phyloP scores from a whole-genome alignment of 2,113 vertebrate genomes.

The Eptesicus fuscus region DNA sequence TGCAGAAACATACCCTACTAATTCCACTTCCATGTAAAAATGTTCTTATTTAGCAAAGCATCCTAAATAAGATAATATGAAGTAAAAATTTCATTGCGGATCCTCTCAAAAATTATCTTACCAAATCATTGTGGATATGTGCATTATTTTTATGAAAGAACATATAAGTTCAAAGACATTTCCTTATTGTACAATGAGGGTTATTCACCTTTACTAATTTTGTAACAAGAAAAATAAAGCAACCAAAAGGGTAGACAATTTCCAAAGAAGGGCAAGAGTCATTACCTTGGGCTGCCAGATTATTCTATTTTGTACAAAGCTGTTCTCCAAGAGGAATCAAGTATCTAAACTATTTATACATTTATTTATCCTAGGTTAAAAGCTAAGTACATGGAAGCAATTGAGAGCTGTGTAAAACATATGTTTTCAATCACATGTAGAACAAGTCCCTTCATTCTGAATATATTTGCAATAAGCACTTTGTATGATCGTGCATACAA shows the following conservation, averaged over 20 bases:
- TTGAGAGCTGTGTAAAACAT: slow-evolving; percentile 31
- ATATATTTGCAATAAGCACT: neutral
- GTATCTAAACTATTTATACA: slow-evolving; percentile 56
- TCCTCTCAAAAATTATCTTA: neutral
- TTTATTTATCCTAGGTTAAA: slow-evolving; percentile 61
- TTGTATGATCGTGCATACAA: neutral
- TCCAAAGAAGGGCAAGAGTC: slow-evolving; percentile 52
- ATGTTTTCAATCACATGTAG: slow-evolving; percentile 59
- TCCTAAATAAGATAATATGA: neutral
- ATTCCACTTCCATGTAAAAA: neutral
- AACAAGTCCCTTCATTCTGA: slow-evolving; percentile 54
- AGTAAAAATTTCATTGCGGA: neutral
- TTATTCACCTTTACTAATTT: neutral
- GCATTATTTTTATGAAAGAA: neutral
- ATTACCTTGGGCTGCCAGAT: slow-evolving; percentile 43
- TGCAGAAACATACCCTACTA: neutral
- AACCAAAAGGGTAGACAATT: slow-evolving; percentile 2
- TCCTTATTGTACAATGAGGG: neutral
- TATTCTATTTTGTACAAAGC: slow-evolving; percentile 14
- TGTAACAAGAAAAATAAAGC: slow-evolving; percentile 49
- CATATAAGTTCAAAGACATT: neutral
- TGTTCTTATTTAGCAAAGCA: neutral
- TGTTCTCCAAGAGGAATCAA: slow-evolving; percentile 45
- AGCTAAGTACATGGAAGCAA: slow-evolving; percentile 31
- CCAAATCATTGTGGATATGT: neutral